A percentile compares a stretch with the other conserved stretches of the same genome.
Conservation (phyloP, 2,888 invertebrate species). For the Drosophila emarginata region DNA sequence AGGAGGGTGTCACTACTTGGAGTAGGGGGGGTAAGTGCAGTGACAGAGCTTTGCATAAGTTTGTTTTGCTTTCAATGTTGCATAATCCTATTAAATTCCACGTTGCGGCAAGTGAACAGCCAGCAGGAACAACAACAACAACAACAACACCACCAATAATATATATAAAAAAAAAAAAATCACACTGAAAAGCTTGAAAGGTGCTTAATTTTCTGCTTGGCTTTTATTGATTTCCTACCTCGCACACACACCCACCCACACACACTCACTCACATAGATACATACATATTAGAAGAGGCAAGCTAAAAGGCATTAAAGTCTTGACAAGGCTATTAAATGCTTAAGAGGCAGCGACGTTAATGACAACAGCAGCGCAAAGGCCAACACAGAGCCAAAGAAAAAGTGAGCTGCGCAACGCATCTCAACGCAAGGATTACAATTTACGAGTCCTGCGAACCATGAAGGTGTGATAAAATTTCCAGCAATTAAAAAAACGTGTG, state of each 20-base stretch:
- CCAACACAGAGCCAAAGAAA: slow-evolving; percentile 38
- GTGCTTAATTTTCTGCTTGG: slow-evolving; percentile 70
- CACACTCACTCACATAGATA: slow-evolving; percentile 10
- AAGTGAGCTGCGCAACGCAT: slow-evolving; percentile 32
- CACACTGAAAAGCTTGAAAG: slow-evolving; percentile 46
- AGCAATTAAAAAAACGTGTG: slow-evolving; percentile 77
- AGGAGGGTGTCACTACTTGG: neutral
- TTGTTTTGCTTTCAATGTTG: slow-evolving; percentile 60
- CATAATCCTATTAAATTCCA: slow-evolving; percentile 77
- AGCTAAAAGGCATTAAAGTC: slow-evolving; percentile 77
- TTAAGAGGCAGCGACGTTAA: slow-evolving; percentile 77
- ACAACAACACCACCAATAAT: slow-evolving; percentile 17
- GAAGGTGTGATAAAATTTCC: slow-evolving; percentile 78
- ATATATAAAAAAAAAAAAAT: neutral
- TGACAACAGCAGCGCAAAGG: slow-evolving; percentile 59
- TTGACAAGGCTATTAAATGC: slow-evolving; percentile 79
- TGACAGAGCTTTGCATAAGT: slow-evolving; percentile 71
- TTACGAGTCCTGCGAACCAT: slow-evolving; percentile 75
- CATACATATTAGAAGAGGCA: slow-evolving; percentile 58
- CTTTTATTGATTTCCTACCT: slow-evolving; percentile 71
- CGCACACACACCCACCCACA: neutral
- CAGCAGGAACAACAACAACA: slow-evolving; percentile 37
- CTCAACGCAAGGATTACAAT: slow-evolving; percentile 72
- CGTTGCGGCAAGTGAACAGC: slow-evolving; percentile 53
- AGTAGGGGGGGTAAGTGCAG: slow-evolving; percentile 53